Evolutionary conservation across 2,888 invertebrate genomes (phyloP), one percentile per base, ranked within the genome.

Genomic region (Agrotis clavis): DNA sequence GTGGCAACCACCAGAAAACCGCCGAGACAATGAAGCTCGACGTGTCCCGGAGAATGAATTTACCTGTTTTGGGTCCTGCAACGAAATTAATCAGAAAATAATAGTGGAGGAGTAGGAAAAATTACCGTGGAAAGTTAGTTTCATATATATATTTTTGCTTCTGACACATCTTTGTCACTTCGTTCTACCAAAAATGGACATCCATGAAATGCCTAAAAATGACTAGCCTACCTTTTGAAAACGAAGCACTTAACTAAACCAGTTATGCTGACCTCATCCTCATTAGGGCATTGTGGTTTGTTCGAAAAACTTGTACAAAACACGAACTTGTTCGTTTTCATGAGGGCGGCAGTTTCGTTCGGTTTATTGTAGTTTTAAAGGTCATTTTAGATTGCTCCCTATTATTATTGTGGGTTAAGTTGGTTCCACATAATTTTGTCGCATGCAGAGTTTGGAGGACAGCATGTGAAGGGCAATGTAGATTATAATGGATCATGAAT

Each of bases 241-340:
- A 56, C 51, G n/a, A 54, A 66, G 67, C 66, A 64, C 59, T 70
- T 67, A 59, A 64, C 60, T 67, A 54, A 67, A 81, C 53, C 25
- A 64, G 56, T 77, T 68, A n/a, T 47, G 82, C 70, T 66, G 60
- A 71, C 67, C 63, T 73, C 82, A 81, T 60, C 30, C 41, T 80
- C 67, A 77, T 80, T 77, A 82, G 21, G 64, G 68, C 16, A 19
- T 62, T 50, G 48, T 60, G 50, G 59, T 51, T 66, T n/a, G 50
- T 65, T 77, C 45, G 25, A 62, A 66, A 76, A 77, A 54, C 62
- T 71, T 51, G 45, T 11, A 25, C 50, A 19, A 50, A 56, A 64
- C 35, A 56, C 48, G 19, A 54, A 51, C 18, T 65, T 51, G 65
- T 80, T 30, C 25, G 30, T 81, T 67, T 68, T 71, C 61, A 71